phyloP scores from a whole-genome alignment of 2,797 vertebrate species.

The Enteromius unitaeniatus region DNA sequence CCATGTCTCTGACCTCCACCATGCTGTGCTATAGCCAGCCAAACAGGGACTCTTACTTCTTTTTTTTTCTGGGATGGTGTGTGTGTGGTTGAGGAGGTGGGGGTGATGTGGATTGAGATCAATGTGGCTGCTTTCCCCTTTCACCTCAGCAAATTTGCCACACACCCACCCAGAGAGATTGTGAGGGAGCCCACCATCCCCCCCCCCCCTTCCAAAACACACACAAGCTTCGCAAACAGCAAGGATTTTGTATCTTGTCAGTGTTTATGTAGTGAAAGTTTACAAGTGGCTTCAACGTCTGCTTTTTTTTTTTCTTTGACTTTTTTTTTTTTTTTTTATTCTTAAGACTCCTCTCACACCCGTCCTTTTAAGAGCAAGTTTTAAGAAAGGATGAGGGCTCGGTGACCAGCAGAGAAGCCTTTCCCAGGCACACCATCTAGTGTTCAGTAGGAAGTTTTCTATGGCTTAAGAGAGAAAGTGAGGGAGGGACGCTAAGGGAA shows the following conservation, averaged over 20 bases:
- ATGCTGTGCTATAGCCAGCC: slow-evolving; percentile 88
- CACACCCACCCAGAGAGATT: slow-evolving; percentile 91
- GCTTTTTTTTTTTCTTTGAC: neutral
- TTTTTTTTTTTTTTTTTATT: neutral
- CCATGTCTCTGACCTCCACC: slow-evolving; percentile 90
- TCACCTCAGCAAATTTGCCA: slow-evolving; percentile 88
- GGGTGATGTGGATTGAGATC: slow-evolving; percentile 85
- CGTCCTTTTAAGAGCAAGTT: slow-evolving; percentile 83
- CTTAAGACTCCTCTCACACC: slow-evolving; percentile 67
- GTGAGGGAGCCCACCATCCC: slow-evolving; percentile 87
- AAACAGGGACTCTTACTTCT: slow-evolving; percentile 86
- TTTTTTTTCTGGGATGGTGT: slow-evolving; percentile 76
- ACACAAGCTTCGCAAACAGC: slow-evolving; percentile 84
- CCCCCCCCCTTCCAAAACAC: slow-evolving; percentile 60
- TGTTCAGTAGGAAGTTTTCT: slow-evolving; percentile 85
- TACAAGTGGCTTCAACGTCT: slow-evolving; percentile 90
- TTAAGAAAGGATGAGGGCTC: slow-evolving; percentile 85
- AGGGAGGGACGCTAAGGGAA: slow-evolving; percentile 49
- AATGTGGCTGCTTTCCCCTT: slow-evolving; percentile 88
- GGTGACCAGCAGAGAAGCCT: slow-evolving; percentile 84
- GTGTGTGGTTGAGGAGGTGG: slow-evolving; percentile 60
- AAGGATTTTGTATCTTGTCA: slow-evolving; percentile 91
- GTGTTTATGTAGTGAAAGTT: slow-evolving; percentile 93
- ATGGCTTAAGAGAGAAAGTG: slow-evolving; percentile 72
- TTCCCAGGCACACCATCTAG: slow-evolving; percentile 94